Evolutionary conservation across 2,797 vertebrate genomes (phyloP).

Genomic region (Chaenodraco wilsoni): DNA sequence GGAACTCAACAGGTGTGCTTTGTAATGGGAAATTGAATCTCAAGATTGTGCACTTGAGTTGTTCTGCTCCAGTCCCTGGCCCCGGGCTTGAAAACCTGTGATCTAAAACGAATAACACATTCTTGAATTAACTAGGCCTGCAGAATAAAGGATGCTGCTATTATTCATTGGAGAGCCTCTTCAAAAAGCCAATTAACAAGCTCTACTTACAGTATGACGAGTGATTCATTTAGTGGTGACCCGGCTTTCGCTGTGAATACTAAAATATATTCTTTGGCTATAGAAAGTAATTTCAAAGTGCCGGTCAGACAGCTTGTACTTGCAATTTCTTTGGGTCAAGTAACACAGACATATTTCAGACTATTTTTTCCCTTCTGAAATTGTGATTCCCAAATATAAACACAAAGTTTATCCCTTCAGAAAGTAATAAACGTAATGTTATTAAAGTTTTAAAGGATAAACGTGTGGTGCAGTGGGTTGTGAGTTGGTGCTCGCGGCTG

Average conservation of each 20-base stretch:
- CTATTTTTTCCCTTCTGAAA: neutral
- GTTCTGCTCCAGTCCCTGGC: conserved; percentile 1
- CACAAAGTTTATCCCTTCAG: neutral
- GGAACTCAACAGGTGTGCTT: conserved; percentile 22
- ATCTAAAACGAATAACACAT: conserved; percentile 61
- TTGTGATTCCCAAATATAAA: neutral
- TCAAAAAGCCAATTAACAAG: conserved; percentile 66
- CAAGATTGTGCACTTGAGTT: neutral
- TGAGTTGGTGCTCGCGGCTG: no score
- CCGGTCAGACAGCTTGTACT: neutral
- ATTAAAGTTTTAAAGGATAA: neutral
- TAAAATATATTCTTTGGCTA: conserved; percentile 25
- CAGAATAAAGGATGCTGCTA: conserved; percentile 42
- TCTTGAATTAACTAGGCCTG: conserved; percentile 52
- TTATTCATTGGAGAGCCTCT: conserved; percentile 58
- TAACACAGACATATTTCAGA: neutral
- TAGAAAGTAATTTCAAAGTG: conserved; percentile 15
- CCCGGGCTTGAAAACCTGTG: conserved; percentile 30
- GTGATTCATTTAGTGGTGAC: conserved; percentile 53
- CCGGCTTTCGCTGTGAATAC: conserved; percentile 45
- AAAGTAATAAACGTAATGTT: neutral
- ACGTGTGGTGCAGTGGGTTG: no score
- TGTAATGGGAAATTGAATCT: conserved; percentile 9
- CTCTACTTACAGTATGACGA: conserved; percentile 51
- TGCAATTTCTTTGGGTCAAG: neutral